phyloP scores from a whole-genome alignment of 2,888 invertebrate species.

The Apamea epomidion region DNA sequence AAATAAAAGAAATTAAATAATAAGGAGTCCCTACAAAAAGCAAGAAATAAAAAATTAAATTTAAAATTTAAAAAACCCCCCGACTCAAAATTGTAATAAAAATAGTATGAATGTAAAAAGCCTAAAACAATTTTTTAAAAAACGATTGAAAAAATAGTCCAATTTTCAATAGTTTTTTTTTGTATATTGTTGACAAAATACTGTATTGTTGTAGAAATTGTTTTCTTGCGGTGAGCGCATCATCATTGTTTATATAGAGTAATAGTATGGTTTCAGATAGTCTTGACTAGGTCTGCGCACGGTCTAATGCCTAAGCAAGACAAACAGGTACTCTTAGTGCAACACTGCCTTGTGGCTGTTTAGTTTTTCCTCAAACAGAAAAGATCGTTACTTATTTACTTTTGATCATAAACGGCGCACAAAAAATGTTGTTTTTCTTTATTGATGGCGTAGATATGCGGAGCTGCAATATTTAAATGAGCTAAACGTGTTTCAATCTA shows the following conservation, averaged over 20 bases:
- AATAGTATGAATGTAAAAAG: too few relatives aligned
- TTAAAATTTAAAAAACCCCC: too few relatives aligned
- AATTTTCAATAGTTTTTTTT: too few relatives aligned
- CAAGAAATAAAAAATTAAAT: too few relatives aligned
- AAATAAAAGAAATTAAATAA: too few relatives aligned
- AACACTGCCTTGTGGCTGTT: background rate
- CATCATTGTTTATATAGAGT: background rate
- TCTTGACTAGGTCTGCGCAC: background rate
- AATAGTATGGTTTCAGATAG: background rate
- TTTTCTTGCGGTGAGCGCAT: background rate
- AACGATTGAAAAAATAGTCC: too few relatives aligned
- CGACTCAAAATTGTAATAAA: too few relatives aligned
- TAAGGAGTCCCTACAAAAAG: too few relatives aligned
- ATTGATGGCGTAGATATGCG: background rate
- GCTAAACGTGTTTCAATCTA: slow-evolving; percentile 1
- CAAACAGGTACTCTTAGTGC: background rate
- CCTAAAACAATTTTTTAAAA: too few relatives aligned
- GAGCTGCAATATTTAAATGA: slow-evolving; percentile 9
- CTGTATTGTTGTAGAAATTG: background rate
- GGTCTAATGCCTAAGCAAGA: background rate
- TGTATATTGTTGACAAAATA: background rate
- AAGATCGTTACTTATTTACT: background rate
- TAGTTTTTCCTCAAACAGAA: background rate
- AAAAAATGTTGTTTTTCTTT: slow-evolving; percentile 9
- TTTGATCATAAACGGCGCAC: background rate